These are phyloP conservation scores for Sylvietta virens DNA, from an alignment of 2,113 vertebrate genomes.

Conservation along the genomic window DNA sequence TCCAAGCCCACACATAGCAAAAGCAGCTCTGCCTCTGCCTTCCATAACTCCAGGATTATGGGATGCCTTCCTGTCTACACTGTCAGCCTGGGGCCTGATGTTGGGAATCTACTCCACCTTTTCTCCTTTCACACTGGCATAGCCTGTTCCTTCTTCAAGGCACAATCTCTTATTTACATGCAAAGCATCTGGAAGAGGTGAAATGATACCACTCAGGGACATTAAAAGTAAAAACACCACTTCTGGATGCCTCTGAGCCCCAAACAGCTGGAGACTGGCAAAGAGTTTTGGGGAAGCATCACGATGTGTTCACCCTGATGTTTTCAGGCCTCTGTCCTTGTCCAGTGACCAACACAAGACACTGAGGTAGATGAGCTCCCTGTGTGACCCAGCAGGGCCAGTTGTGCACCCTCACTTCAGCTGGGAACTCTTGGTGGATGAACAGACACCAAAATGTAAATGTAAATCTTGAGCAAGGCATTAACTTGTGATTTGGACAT, in stretches of 20 bases:
- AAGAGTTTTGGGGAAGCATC: background rate
- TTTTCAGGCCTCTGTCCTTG: background rate
- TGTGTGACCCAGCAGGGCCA: background rate
- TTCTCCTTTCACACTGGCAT: background rate
- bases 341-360: background rate
- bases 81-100: background rate
- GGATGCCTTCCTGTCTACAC: background rate
- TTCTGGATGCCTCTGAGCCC: background rate
- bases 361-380: background rate
- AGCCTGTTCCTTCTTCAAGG: background rate
- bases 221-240: background rate
- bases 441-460: background rate
- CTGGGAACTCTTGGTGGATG: background rate
- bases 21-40: background rate
- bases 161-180: background rate
- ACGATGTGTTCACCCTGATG: rapidly evolving
- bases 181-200: background rate
- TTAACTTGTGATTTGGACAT: background rate
- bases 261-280: background rate
- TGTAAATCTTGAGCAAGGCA: background rate
- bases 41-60: background rate
- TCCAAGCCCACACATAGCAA: background rate
- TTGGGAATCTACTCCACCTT: background rate
- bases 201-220: background rate
- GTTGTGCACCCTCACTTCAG: background rate